phyloP scores from a whole-genome alignment of 2,113 vertebrate species.

The Dolichotis patagonum region DNA sequence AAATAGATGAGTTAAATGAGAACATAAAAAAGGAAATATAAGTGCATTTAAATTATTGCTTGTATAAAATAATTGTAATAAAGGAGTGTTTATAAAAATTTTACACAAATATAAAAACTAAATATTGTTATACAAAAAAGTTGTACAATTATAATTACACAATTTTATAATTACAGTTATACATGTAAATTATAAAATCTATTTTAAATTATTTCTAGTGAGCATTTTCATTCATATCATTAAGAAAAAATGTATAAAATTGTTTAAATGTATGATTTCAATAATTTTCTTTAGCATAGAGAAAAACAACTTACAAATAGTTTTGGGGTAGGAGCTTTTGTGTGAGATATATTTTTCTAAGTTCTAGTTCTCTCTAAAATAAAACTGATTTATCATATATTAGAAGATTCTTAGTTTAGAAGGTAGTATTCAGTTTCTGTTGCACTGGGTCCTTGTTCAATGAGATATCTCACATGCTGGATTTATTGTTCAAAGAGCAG shows the following conservation, averaged over 20 bases:
- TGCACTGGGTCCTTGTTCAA: neutral
- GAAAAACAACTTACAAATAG: neutral
- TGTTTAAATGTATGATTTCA: neutral
- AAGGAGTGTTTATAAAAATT: too few relatives aligned
- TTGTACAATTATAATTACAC: neutral
- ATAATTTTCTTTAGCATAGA: neutral
- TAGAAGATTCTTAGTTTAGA: neutral
- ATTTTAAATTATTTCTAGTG: neutral
- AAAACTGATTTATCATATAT: neutral
- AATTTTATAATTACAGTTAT: neutral
- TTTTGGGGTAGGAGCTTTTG: neutral
- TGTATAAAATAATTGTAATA: too few relatives aligned
- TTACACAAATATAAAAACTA: too few relatives aligned
- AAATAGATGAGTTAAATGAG: too few relatives aligned
- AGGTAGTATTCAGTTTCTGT: slow-evolving; percentile 27
- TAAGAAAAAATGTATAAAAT: neutral
- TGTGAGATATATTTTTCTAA: neutral
- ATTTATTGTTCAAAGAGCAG: slow-evolving; percentile 1
- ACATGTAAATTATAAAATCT: neutral
- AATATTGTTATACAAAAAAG: neutral
- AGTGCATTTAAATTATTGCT: too few relatives aligned
- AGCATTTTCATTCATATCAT: neutral
- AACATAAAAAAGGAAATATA: too few relatives aligned
- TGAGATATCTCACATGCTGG: neutral
- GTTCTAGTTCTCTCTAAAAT: neutral